A percentile compares a stretch with the other conserved stretches of the same genome.
phyloP scores from a whole-genome alignment of 2,888 invertebrate species.

The Idaea biselata region DNA sequence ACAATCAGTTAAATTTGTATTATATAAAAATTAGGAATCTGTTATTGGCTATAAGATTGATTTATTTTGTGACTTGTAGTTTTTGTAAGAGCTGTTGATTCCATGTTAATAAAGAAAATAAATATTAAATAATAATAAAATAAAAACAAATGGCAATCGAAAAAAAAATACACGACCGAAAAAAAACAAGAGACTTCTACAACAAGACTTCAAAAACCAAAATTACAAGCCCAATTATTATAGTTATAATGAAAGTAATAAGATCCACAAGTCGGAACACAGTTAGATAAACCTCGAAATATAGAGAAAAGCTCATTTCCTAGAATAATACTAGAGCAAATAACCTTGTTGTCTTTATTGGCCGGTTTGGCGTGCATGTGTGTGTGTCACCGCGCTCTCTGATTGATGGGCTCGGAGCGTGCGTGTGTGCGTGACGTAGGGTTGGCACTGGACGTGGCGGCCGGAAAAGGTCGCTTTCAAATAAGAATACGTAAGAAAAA shows the following conservation, averaged over 20 bases:
- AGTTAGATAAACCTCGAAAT: background rate
- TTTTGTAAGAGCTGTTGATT: too few relatives aligned
- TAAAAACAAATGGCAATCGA: too few relatives aligned
- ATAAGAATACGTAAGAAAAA: background rate
- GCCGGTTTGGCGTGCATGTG: conserved; percentile 13
- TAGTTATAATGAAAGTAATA: background rate
- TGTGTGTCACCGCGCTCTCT: conserved; percentile 31
- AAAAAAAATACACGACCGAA: too few relatives aligned
- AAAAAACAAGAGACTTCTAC: background rate
- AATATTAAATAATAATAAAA: too few relatives aligned
- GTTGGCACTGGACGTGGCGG: conserved; percentile 33
- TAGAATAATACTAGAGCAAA: background rate
- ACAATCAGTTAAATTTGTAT: too few relatives aligned
- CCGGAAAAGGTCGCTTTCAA: background rate
- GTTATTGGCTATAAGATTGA: too few relatives aligned
- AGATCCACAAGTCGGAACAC: background rate
- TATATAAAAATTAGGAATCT: too few relatives aligned
- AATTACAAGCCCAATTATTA: background rate
- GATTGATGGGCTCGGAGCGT: conserved; percentile 42
- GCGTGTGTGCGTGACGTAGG: conserved; percentile 41
- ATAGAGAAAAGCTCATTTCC: background rate
- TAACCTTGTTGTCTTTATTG: background rate
- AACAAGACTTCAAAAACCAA: background rate
- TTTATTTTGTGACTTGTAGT: too few relatives aligned
- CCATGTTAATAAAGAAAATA: too few relatives aligned